phyloP scores from a whole-genome alignment of 2,113 vertebrate species.

The Halcyon malimbica region DNA sequence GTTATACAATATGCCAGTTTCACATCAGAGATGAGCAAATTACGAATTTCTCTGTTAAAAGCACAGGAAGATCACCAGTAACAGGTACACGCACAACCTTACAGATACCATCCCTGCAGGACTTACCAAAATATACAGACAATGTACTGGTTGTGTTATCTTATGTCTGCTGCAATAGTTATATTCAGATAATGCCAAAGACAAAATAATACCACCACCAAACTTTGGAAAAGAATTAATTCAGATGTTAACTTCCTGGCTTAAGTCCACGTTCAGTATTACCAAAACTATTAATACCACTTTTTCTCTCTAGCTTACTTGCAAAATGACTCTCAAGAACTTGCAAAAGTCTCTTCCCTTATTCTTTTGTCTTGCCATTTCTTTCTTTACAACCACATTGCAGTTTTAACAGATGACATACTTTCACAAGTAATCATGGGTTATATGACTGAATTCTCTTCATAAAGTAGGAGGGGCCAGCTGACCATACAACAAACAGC shows the following conservation, averaged over 20 bases:
- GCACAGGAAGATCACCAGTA: not conserved
- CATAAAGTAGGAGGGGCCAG: not conserved
- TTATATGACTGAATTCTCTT: not conserved
- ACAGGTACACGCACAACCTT: not conserved
- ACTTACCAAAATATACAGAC: not conserved
- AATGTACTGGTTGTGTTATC: rapidly evolving
- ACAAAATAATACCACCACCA: not conserved
- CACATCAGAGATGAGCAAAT: not conserved
- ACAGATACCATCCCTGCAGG: not conserved
- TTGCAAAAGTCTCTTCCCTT: not conserved
- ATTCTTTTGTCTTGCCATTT: not conserved
- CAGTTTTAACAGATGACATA: not conserved
- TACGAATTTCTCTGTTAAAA: not conserved
- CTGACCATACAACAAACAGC: not conserved
- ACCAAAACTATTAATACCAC: not conserved
- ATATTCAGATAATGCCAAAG: not conserved
- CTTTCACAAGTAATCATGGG: not conserved
- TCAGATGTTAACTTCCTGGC: not conserved
- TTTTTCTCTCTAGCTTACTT: not conserved
- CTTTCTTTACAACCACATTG: not conserved
- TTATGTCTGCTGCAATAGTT: not conserved
- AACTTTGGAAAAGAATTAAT: not conserved
- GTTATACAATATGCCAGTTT: not conserved
- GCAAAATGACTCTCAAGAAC: not conserved
- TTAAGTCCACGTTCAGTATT: not conserved